phyloP scores from a whole-genome alignment of 92 coral and sea anemone species.

The Porites cylindrica region DNA sequence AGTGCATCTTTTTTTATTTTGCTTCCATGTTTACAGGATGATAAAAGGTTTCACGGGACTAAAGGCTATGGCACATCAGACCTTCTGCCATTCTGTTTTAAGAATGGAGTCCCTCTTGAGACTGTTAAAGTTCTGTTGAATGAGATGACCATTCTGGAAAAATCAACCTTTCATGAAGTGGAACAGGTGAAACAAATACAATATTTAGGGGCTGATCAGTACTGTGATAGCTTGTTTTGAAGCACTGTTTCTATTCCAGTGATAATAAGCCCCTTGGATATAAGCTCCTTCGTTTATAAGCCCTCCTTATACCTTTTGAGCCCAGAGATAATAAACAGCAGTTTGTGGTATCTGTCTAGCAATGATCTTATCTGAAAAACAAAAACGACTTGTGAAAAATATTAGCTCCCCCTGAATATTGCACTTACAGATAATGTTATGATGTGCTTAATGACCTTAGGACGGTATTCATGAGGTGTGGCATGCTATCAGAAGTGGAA shows the following conservation, averaged over 20 bases:
- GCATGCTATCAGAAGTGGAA: conserved; percentile 81
- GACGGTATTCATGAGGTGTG: conserved; percentile 61
- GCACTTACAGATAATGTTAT: background rate
- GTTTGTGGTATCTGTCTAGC: no score
- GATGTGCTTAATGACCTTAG: conserved; percentile 13
- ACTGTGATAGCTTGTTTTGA: no score
- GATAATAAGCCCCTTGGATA: no score
- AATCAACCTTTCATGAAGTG: conserved; percentile 20
- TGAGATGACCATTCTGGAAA: conserved; percentile 12
- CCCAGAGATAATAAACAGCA: no score
- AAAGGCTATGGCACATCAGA: background rate
- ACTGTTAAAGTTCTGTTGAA: conserved; percentile 59
- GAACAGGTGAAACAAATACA: conserved; percentile 15
- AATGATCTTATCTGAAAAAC: no score
- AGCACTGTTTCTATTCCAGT: no score
- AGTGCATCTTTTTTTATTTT: background rate
- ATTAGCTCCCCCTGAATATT: no score
- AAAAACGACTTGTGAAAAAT: no score
- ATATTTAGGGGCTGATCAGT: no score
- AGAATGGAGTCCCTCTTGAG: conserved; percentile 71
- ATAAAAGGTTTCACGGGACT: background rate
- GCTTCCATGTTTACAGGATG: background rate
- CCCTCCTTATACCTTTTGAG: no score
- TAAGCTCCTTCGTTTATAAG: no score
- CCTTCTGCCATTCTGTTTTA: conserved; percentile 64